Base-by-base conservation (phyloP, 37 sponge, comb jelly and placozoan genomes). In the Petrosia ficiformis region DNA sequence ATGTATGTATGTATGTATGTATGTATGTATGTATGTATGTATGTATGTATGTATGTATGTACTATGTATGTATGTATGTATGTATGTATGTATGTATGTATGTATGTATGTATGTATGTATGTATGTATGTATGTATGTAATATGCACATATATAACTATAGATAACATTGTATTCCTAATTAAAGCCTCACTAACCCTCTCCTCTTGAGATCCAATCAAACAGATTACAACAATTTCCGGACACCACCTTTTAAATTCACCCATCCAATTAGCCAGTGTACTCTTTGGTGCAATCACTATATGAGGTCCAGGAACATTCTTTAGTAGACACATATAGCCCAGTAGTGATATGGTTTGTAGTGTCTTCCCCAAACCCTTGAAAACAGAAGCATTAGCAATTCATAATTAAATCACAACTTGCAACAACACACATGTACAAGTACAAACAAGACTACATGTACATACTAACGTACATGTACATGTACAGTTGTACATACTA, bases 211-310 rank as follows among this genome's bases (percentile, higher is more conserved):
- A 80, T 32, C 97, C 97, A 68, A 97, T 93, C 67, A 97, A 76
- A 41, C 86, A 82, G 32, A 93, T 86, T 26, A 82, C 72, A 3
- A 82, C 67, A 36, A 99, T 43, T 19, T 70, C 33, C 16, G 99
- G 99, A 68, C 99, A 99, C 99, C 99, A 99, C 39, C 99, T 59
- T 76, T 82, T 83, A 71, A 99, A 95, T 79, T 99, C 99, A 0
- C 70, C 68, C 84, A 87, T 91, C 99, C 99, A 99, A 68, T 99
- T 99, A 39, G 89, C 72, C 11, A 99, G 92, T 4, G 99, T 99
- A 14, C 93, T 92, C 70, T 99, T 99, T 41, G 99, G 99, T 2
- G 89, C 99, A 28, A 99, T 81, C 35, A 99, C 93, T 0, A 98
- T 10, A 48, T 99, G 99, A 28, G 96, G 99, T 1, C 96, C 90